Percentiles rank a stretch among this genome's conserved stretches.
phyloP scores from a whole-genome alignment of 2,113 vertebrate genomes.

The Ictalurus furcatus region DNA sequence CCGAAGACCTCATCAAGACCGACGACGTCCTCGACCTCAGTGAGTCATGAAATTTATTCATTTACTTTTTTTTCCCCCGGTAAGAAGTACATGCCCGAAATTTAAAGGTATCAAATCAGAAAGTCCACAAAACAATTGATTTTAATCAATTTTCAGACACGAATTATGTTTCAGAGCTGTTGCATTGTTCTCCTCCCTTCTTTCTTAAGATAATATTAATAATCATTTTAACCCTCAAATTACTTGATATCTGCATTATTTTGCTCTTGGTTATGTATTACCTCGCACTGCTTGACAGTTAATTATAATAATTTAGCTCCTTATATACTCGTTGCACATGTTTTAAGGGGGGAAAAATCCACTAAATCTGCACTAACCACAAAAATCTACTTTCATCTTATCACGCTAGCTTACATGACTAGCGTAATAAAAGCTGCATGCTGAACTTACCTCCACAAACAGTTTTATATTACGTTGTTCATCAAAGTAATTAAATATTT shows the following conservation, averaged over 20 bases:
- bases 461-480: too few relatives aligned
- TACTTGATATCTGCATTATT: too few relatives aligned
- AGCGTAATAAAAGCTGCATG: too few relatives aligned
- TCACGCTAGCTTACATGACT: too few relatives aligned
- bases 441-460: too few relatives aligned
- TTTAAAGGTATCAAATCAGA: not conserved
- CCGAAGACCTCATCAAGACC: conserved; percentile 93
- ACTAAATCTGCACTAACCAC: not conserved
- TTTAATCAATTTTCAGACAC: not conserved
- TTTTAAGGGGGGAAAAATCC: not conserved
- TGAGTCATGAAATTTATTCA: conserved; percentile 71
- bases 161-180: not conserved
- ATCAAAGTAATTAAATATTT: too few relatives aligned
- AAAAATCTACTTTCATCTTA: too few relatives aligned
- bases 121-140: not conserved
- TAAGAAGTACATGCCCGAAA: not conserved
- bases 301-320: too few relatives aligned
- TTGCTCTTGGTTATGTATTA: too few relatives aligned
- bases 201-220: not conserved
- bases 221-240: not conserved
- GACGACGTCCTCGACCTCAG: conserved; percentile 97
- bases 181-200: not conserved
- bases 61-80: not conserved
- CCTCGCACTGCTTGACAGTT: too few relatives aligned
- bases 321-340: too few relatives aligned